A percentile compares a stretch with the other conserved stretches of the same genome.
Evolutionary conservation across 2,113 vertebrate species (phyloP).

Genomic region (Eulacestoma nigropectus): DNA sequence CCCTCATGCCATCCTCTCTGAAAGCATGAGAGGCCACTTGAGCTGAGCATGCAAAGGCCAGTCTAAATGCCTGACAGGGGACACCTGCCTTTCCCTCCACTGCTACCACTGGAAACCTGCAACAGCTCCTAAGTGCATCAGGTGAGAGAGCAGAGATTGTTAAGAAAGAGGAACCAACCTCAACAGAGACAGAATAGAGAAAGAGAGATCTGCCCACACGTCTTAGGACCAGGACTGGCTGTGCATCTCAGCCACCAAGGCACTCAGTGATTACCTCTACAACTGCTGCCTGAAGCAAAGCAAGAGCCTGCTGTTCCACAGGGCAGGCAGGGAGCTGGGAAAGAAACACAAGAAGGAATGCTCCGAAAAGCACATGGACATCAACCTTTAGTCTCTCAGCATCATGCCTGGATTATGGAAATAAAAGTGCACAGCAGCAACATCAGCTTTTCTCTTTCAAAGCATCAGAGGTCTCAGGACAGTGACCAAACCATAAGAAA

Average conservation of each 20-base stretch:
- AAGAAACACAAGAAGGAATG: background rate
- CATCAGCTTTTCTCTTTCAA: background rate
- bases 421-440: background rate
- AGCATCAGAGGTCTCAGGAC: background rate
- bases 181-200: background rate
- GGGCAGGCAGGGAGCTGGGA: background rate
- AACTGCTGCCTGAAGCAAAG: background rate
- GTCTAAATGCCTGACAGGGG: rapidly evolving
- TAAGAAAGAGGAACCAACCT: background rate
- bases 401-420: rapidly evolving
- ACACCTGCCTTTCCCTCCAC: background rate
- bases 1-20: background rate
- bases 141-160: rapidly evolving
- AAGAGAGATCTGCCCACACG: background rate
- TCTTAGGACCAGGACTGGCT: background rate
- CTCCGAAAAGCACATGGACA: background rate
- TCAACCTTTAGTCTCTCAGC: background rate
- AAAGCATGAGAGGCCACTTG: background rate
- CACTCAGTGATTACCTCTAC: background rate
- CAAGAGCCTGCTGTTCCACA: background rate
- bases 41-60: background rate
- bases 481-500: rapidly evolving
- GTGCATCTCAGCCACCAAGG: background rate
- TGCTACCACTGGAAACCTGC: background rate
- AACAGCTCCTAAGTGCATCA: background rate